Percentiles rank a stretch among this genome's conserved stretches.
phyloP scores from a whole-genome alignment of 2,888 invertebrate species.

The Drosophila hawaiiensis region DNA sequence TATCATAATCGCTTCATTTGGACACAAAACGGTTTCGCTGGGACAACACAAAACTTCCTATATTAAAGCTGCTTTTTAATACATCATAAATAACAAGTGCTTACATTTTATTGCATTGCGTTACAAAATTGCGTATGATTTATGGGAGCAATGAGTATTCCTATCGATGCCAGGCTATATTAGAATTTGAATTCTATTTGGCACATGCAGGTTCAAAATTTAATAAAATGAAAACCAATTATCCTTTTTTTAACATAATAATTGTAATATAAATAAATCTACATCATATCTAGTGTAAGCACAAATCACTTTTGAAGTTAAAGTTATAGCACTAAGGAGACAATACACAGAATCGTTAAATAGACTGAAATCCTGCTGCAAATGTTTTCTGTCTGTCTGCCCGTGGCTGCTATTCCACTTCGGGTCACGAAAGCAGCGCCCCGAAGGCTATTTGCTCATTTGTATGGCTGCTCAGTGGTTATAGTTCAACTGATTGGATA shows the following conservation, averaged over 20 bases:
- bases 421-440: no score
- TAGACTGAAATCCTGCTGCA: neutral
- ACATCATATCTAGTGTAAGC: neutral
- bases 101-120: neutral
- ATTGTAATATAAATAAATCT: neutral
- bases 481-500: neutral
- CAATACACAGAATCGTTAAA: neutral
- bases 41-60: neutral
- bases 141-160: neutral
- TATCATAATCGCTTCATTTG: constrained; percentile 66
- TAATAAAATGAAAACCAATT: neutral
- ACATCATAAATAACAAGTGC: neutral
- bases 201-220: neutral
- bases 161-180: neutral
- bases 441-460: neutral
- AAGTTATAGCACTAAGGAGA: neutral
- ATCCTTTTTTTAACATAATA: neutral
- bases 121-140: no score
- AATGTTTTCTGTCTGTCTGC: neutral
- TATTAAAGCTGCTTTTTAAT: constrained; percentile 3
- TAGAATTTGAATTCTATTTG: neutral
- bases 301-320: neutral
- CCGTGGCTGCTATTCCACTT: neutral
- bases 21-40: constrained; percentile 13
- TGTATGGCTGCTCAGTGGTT: neutral